phyloP scores from a whole-genome alignment of 2,113 vertebrate genomes.

The Pandion haliaetus region DNA sequence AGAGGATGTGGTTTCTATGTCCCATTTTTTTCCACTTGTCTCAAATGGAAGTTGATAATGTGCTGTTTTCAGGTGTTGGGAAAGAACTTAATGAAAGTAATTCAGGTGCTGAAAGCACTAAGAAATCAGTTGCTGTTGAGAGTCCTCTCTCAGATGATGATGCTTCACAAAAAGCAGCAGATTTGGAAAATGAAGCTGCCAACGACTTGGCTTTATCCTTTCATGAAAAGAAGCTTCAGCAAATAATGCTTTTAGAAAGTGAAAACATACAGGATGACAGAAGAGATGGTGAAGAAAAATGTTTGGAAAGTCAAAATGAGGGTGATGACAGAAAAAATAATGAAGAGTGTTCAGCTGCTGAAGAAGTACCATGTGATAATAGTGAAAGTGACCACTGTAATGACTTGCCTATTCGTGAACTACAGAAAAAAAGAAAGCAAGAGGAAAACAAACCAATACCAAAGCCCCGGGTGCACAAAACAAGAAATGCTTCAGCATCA shows the following conservation, averaged over 20 bases:
- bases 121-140: conserved; percentile 20
- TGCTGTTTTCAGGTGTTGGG: conserved; percentile 38
- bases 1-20: neutral
- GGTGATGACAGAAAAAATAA: neutral
- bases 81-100: conserved; percentile 47
- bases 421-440: neutral
- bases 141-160: neutral
- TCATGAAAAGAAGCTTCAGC: conserved; percentile 71
- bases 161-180: neutral
- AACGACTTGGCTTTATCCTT: conserved; percentile 78
- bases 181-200: conserved; percentile 17
- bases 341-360: neutral
- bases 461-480: conserved; percentile 43
- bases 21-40: neutral
- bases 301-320: conserved; percentile 70
- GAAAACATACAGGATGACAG: neutral
- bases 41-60: neutral
- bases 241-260: conserved; percentile 76
- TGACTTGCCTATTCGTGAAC: neutral
- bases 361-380: neutral
- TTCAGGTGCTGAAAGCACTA: conserved; percentile 53
- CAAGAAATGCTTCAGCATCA: conserved; percentile 51
- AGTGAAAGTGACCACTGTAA: neutral
- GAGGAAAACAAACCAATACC: conserved; percentile 48
- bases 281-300: neutral